Conservation (phyloP, 1,140 invertebrate genomes). For the Rhynchophorus ferrugineus region DNA sequence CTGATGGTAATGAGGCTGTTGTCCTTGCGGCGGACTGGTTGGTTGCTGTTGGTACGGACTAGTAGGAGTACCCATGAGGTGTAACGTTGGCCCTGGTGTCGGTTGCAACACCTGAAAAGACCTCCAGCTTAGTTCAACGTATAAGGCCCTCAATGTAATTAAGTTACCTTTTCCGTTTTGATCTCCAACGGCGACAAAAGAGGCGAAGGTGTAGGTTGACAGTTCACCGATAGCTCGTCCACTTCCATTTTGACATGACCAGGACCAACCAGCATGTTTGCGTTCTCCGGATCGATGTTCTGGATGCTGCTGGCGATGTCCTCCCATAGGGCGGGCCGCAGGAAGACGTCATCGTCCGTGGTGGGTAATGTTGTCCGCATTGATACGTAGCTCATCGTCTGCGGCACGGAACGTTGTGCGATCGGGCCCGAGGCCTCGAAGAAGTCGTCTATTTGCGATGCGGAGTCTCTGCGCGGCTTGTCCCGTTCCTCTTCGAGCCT, state of each 20-base stretch:
- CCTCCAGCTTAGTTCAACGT: neutral
- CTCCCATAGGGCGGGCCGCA: constrained; percentile 75
- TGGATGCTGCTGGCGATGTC: constrained; percentile 82
- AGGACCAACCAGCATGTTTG: constrained; percentile 64
- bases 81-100: constrained; percentile 45
- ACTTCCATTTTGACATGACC: constrained; percentile 69
- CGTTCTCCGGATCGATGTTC: constrained; percentile 80
- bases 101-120: constrained; percentile 39
- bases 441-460: constrained; percentile 61
- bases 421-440: constrained; percentile 43
- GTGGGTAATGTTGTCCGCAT: constrained; percentile 41
- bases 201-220: constrained; percentile 52
- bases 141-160: neutral
- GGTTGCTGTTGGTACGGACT: constrained; percentile 39
- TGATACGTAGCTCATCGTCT: constrained; percentile 47
- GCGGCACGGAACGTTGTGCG: constrained; percentile 11
- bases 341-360: constrained; percentile 67
- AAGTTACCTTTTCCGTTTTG: constrained; percentile 52
- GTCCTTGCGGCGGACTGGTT: constrained; percentile 34
- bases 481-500: constrained; percentile 50
- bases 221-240: constrained; percentile 48
- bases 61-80: constrained; percentile 44
- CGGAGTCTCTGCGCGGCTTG: constrained; percentile 52
- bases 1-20: constrained; percentile 43
- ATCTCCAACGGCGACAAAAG: constrained; percentile 65